Evolutionary conservation across 2,888 invertebrate genomes (phyloP).

Genomic region (Erebia aethiops): DNA sequence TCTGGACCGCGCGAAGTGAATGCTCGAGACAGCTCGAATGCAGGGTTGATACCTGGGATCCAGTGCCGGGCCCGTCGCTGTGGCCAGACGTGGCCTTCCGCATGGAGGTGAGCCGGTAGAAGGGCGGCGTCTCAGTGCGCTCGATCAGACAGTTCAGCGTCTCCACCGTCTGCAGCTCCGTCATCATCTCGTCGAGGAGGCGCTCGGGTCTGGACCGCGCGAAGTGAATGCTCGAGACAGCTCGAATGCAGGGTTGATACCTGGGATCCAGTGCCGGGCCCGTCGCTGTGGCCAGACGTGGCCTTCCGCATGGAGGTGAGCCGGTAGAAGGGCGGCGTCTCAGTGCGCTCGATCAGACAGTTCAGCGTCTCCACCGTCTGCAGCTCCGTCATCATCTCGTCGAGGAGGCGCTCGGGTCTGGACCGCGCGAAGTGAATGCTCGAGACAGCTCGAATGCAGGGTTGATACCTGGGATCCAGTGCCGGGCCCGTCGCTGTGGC

Average conservation of each 20-base stretch:
- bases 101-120: constrained; percentile 96
- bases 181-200: constrained; percentile 98
- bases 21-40: too few species aligned
- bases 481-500: constrained; percentile 75
- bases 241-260: constrained; percentile 43
- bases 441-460: too few species aligned
- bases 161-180: constrained; percentile 98
- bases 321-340: constrained; percentile 98
- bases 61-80: constrained; percentile 74
- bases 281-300: constrained; percentile 85
- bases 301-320: constrained; percentile 96
- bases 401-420: constrained; percentile 94
- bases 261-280: constrained; percentile 75
- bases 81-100: constrained; percentile 91
- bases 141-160: constrained; percentile 97
- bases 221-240: constrained; percentile 74
- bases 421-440: constrained; percentile 89
- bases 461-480: constrained; percentile 69
- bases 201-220: constrained; percentile 96
- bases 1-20: constrained; percentile 92
- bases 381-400: constrained; percentile 98
- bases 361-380: constrained; percentile 98
- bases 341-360: constrained; percentile 97
- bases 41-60: constrained; percentile 62
- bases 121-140: constrained; percentile 98